A percentile compares a stretch with the other conserved stretches of the same genome.
These are phyloP conservation scores for Ephialtes manifestator DNA, from an alignment of 2,888 invertebrate genomes.

Conservation along the genomic window DNA sequence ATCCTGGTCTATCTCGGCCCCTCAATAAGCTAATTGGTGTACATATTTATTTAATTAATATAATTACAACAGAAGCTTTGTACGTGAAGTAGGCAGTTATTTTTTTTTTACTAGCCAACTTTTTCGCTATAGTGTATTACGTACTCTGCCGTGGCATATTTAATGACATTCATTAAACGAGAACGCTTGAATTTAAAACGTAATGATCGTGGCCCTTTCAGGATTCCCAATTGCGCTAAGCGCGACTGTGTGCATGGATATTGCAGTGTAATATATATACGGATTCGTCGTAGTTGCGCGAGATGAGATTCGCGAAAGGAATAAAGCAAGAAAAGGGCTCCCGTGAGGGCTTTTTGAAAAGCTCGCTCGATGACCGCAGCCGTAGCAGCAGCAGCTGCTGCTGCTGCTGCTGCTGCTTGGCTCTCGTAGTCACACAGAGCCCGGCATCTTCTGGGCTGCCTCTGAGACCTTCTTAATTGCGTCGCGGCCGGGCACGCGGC, in stretches of 20 bases:
- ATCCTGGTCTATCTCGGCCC: neutral
- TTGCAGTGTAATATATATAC: neutral
- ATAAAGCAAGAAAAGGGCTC: slow-evolving; percentile 59
- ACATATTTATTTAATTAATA: slow-evolving; percentile 81
- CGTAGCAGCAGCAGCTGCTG: slow-evolving; percentile 27
- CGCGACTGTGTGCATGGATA: slow-evolving; percentile 18
- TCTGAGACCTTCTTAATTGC: slow-evolving; percentile 66
- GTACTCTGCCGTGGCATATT: slow-evolving; percentile 80
- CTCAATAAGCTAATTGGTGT: slow-evolving; percentile 82
- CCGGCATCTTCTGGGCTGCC: slow-evolving; percentile 50
- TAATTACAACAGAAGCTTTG: slow-evolving; percentile 76
- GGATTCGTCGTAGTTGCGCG: slow-evolving; percentile 38
- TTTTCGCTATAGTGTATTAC: slow-evolving; percentile 23
- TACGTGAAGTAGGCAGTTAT: neutral
- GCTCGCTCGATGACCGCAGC: slow-evolving; percentile 63
- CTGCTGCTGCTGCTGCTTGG: slow-evolving; percentile 29
- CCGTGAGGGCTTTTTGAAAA: slow-evolving; percentile 47
- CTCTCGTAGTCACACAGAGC: slow-evolving; percentile 23
- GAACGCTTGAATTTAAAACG: slow-evolving; percentile 73
- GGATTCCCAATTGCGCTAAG: slow-evolving; percentile 72
- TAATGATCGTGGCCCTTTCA: slow-evolving; percentile 79
- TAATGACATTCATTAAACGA: slow-evolving; percentile 83
- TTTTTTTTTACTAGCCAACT: neutral
- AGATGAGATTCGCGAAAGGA: slow-evolving; percentile 58
- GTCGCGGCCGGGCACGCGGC: slow-evolving; percentile 65